Evolutionary conservation across 2,797 vertebrate genomes (phyloP).

Genomic region (Vespertilio murinus): DNA sequence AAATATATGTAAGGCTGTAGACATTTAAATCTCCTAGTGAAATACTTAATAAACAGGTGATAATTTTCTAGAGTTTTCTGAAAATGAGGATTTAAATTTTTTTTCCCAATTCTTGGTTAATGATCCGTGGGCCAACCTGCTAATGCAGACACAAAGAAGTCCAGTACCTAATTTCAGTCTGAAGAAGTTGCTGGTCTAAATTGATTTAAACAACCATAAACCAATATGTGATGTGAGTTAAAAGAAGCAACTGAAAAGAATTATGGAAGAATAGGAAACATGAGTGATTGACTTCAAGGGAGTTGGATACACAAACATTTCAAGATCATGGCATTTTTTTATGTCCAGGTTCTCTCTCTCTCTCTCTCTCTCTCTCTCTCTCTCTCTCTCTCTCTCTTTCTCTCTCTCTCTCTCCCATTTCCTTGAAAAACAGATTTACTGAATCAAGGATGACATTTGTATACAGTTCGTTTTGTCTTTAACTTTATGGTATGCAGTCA

Average conservation of each 20-base stretch:
- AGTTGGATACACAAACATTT: neutral
- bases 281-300: neutral
- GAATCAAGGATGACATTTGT: neutral
- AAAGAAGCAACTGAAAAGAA: neutral
- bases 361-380: neutral
- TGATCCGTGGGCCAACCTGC: neutral
- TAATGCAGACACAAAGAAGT: neutral
- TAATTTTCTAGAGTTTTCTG: slow-evolving; percentile 14
- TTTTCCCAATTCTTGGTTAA: neutral
- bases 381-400: neutral
- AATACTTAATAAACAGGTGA: slow-evolving; percentile 12
- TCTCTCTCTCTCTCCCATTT: neutral
- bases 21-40: slow-evolving; percentile 10
- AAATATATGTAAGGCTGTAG: neutral
- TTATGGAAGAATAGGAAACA: neutral
- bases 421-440: neutral
- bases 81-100: neutral
- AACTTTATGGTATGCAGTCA: neutral
- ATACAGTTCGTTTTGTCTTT: neutral
- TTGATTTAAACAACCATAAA: neutral
- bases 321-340: neutral
- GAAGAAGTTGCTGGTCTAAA: neutral
- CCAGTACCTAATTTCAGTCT: neutral
- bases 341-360: neutral
- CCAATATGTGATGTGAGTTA: neutral